phyloP scores from a whole-genome alignment of 2,888 invertebrate species.

The Conomelus anceps region DNA sequence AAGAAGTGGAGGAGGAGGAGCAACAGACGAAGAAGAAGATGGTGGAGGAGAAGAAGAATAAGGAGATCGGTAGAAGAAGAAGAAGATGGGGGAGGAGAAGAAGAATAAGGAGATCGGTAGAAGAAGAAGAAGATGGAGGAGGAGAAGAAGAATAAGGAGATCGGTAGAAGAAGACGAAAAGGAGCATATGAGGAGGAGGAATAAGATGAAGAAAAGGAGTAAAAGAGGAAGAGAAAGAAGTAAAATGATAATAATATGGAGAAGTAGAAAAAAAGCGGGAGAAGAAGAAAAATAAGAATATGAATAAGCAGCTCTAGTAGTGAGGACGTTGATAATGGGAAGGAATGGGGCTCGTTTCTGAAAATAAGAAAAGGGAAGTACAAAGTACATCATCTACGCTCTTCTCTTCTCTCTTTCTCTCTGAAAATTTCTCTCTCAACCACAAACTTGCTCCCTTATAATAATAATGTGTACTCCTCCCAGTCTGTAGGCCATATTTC shows the following conservation, averaged over 20 bases:
- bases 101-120: not conserved
- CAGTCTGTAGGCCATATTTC: not conserved
- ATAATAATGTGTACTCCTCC: not conserved
- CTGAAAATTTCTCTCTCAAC: not conserved
- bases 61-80: not conserved
- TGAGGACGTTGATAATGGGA: not conserved
- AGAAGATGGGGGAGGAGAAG: too few relatives aligned
- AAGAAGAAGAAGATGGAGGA: not conserved
- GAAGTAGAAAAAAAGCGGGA: not conserved
- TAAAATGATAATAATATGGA: not conserved
- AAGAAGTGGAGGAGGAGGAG: not conserved
- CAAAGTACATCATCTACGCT: not conserved
- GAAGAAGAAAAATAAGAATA: not conserved
- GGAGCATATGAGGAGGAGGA: not conserved
- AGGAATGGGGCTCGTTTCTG: not conserved
- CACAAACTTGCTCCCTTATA: not conserved
- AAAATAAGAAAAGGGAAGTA: not conserved
- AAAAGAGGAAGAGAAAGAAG: not conserved
- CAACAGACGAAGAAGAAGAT: not conserved
- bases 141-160: not conserved
- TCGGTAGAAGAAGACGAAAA: not conserved
- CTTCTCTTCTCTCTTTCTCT: not conserved
- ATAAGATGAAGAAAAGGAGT: not conserved
- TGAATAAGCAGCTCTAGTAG: too few relatives aligned
- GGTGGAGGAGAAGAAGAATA: not conserved